Base-by-base conservation (phyloP, 2,797 vertebrate species). In the Odontamblyopus rebecca region DNA sequence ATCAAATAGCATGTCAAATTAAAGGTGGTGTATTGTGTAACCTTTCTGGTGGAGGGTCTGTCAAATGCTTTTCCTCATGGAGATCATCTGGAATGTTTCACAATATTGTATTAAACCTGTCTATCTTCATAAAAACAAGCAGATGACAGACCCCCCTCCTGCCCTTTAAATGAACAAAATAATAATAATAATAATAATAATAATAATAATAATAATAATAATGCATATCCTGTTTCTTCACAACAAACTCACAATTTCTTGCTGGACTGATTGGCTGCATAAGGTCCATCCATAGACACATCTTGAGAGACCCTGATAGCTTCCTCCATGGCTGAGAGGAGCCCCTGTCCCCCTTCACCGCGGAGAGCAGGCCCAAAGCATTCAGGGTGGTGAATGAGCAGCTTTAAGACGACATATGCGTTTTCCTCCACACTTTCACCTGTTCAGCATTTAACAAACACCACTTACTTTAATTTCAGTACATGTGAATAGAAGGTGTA, bases 351-450 rank as follows among this genome's bases (percentile, higher is more conserved):
- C 2, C 95, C 95, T 75, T 98, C 96, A 11, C 97, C 97, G 79
- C 93, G 91, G 71, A 99, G 80, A 16, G 97, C 97, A 27, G 97
- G 97, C 68, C 97, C 97, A 68, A 99, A 98, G 80, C 97, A 98
- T 77, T 99, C 97, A 0, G 97, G 97, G 2, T 94, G 94, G 68
- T 97, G 95, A 86, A 99, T 99, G 79, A 99, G 93, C 71, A 99
- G 76, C 71, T 95, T 94, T 82, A 99, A 92, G 51, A 98, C 97
- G 2, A 97, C 94, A 6, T 97, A 98, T 19, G 97, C 96, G 5
- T 98, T 99, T 80, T 99, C 97, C 80, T 99, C 97, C 35, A 99
- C 96, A 8, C 96, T 98, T 76, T 99, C 97, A 75, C 97, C 97
- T 99, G 72, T 73, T 4, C 60, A 0, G 1, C 4, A 59, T 15